Conservation (phyloP, 1,140 invertebrate genomes). For the Bombus breviceps region DNA sequence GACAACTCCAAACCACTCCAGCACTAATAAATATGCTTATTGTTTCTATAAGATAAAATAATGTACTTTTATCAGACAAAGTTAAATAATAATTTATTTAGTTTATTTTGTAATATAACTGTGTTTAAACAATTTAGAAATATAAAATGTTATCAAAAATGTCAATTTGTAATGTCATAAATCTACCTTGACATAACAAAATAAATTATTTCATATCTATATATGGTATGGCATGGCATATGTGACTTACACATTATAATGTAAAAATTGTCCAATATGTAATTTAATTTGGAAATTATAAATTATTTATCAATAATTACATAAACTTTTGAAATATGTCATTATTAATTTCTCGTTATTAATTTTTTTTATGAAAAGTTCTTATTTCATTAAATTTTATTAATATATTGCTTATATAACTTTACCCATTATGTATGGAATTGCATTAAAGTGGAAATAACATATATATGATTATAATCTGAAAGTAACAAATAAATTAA, state of each 20-base stretch:
- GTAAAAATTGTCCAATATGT: neutral
- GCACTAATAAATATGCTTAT: slow-evolving; percentile 74
- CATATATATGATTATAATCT: neutral
- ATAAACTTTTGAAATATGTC: neutral
- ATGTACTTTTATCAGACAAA: slow-evolving; percentile 3
- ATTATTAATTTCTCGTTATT: neutral
- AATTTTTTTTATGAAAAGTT: neutral
- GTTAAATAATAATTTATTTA: neutral
- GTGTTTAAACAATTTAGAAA: neutral
- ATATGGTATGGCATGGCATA: neutral
- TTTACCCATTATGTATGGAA: neutral
- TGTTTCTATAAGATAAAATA: slow-evolving; percentile 58
- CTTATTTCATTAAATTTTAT: neutral
- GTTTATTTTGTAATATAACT: neutral
- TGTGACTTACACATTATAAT: neutral
- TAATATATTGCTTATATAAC: neutral
- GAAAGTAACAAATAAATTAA: neutral
- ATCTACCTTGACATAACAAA: slow-evolving; percentile 9
- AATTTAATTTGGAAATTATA: neutral
- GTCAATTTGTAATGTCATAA: neutral
- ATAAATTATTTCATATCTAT: neutral
- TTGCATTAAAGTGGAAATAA: neutral
- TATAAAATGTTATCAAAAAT: neutral
- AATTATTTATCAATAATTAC: neutral
- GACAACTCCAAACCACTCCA: slow-evolving; percentile 77